These are phyloP conservation scores for Aepyceros melampus DNA, from an alignment of 2,113 vertebrate species.

Conservation along the genomic window DNA sequence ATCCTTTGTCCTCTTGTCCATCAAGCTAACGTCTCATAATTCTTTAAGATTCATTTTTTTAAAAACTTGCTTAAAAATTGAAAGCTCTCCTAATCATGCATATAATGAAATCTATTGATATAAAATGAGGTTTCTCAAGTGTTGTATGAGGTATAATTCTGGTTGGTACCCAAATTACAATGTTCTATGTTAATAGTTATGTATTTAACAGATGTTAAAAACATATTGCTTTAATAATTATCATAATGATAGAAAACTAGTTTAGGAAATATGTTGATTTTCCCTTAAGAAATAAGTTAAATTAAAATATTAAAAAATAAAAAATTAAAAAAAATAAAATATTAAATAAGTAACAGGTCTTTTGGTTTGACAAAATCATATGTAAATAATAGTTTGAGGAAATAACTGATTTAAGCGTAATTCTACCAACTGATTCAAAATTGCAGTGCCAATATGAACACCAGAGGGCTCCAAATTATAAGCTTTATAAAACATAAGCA, in stretches of 20 bases:
- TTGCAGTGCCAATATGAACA: constrained; percentile 59
- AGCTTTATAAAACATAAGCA: neutral
- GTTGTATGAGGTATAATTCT: neutral
- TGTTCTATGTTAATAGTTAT: neutral
- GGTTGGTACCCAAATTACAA: neutral
- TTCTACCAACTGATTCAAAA: neutral
- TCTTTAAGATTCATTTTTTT: neutral
- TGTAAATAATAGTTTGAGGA: neutral
- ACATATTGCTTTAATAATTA: neutral
- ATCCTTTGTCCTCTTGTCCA: neutral
- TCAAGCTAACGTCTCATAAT: neutral
- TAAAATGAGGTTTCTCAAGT: neutral
- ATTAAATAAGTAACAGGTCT: neutral
- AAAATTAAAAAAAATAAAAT: neutral
- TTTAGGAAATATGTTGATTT: neutral
- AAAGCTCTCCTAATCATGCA: neutral
- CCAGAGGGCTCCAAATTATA: constrained; percentile 71
- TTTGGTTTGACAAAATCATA: neutral
- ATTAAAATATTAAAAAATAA: neutral
- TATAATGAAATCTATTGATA: neutral
- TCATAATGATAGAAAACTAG: constrained; percentile 17
- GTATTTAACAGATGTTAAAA: neutral
- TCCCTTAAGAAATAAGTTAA: neutral
- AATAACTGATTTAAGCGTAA: neutral
- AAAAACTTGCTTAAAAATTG: neutral